These are phyloP conservation scores for Gonatopus flavifemur DNA, from an alignment of 1,140 invertebrate species.

Conservation along the genomic window DNA sequence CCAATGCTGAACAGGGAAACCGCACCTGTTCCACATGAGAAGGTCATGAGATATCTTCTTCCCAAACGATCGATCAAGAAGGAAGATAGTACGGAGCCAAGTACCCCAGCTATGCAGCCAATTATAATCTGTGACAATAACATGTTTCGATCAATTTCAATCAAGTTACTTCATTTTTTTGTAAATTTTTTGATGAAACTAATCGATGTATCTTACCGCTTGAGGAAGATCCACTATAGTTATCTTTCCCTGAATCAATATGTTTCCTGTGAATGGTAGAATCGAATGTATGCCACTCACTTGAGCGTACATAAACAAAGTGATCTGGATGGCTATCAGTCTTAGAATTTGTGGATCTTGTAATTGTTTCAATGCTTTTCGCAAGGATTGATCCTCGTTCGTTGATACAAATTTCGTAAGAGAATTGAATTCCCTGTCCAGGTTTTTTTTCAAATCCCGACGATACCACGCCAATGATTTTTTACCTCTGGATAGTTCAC, in stretches of 20 bases:
- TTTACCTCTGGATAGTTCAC: conserved; percentile 61
- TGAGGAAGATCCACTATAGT: conserved; percentile 49
- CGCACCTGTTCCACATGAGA: conserved; percentile 60
- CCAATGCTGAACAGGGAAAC: conserved; percentile 47
- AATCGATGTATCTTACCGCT: too few species aligned
- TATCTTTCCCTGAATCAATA: too few species aligned
- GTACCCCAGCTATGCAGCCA: too few species aligned
- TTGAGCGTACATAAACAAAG: conserved; percentile 71
- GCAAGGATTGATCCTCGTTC: conserved; percentile 50
- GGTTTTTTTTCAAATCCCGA: conserved; percentile 59
- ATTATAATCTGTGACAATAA: conserved; percentile 67
- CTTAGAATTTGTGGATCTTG: conserved; percentile 61
- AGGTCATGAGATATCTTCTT: conserved; percentile 65
- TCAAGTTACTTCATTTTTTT: too few species aligned
- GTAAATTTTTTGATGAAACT: too few species aligned
- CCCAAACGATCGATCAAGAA: conserved; percentile 70
- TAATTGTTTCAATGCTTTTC: too few species aligned
- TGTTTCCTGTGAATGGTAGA: too few species aligned
- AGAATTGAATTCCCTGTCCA: conserved; percentile 62
- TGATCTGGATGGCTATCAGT: conserved; percentile 64
- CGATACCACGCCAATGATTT: conserved; percentile 63
- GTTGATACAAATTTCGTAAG: conserved; percentile 61
- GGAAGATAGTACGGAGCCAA: conserved; percentile 62
- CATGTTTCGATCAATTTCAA: too few species aligned
- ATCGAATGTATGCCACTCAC: conserved; percentile 72